A percentile compares a stretch with the other conserved stretches of the same genome.
Conservation (phyloP, 2,797 vertebrate species). For the Enteromius mattozi region DNA sequence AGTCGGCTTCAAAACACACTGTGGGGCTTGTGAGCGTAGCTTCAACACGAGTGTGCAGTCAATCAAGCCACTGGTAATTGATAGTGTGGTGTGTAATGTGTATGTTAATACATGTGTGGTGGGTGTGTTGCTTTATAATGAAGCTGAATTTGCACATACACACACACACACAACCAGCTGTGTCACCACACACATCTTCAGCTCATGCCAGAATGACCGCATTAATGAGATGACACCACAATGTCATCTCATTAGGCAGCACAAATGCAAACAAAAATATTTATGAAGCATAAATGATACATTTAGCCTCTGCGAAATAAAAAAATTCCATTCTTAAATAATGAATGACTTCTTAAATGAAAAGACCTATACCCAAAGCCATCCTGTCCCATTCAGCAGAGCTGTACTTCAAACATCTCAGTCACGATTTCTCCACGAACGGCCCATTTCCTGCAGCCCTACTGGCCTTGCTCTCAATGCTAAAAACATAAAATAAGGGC, state of each 20-base stretch:
- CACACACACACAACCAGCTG: neutral
- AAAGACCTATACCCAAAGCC: conserved; percentile 21
- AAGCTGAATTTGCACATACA: neutral
- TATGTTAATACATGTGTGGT: conserved; percentile 17
- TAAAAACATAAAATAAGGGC: conserved; percentile 41
- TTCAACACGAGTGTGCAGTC: neutral
- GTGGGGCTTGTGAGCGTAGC: neutral
- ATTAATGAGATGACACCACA: neutral
- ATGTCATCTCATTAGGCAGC: neutral
- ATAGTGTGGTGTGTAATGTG: neutral
- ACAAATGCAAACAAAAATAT: neutral
- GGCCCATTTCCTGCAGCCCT: conserved; percentile 32
- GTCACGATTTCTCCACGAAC: neutral
- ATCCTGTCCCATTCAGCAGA: conserved; percentile 7
- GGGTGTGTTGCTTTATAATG: conserved; percentile 9
- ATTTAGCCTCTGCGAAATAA: neutral
- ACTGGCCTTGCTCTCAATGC: conserved; percentile 28
- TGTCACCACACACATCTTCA: neutral
- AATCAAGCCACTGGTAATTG: neutral
- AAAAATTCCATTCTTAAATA: conserved; percentile 1
- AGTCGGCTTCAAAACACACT: neutral
- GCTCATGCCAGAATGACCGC: neutral
- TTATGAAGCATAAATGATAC: neutral
- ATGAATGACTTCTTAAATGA: conserved; percentile 9
- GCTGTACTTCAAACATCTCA: conserved; percentile 10